These are phyloP conservation scores for Parotocinclus haroldoi DNA, from an alignment of 2,797 vertebrate species.

Conservation along the genomic window DNA sequence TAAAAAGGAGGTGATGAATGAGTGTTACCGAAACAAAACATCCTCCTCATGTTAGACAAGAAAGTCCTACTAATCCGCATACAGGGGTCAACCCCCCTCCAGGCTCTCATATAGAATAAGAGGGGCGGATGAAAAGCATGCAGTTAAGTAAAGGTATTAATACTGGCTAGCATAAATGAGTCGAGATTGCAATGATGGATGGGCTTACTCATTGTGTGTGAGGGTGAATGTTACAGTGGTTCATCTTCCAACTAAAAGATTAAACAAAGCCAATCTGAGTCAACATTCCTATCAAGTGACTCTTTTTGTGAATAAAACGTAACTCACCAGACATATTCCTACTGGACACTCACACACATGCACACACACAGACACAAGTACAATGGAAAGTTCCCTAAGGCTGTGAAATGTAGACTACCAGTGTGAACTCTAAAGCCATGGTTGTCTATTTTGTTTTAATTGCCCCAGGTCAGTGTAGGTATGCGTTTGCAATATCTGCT, in stretches of 20 bases:
- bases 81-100: conserved; percentile 25
- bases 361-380: conserved; percentile 5
- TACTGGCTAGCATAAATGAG: conserved; percentile 12
- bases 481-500: conserved; percentile 20
- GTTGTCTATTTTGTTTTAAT: conserved; percentile 45
- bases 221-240: conserved; percentile 21
- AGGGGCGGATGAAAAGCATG: conserved; percentile 19
- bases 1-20: conserved; percentile 51
- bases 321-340: conserved; percentile 24
- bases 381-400: conserved; percentile 38
- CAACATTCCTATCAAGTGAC: conserved; percentile 39
- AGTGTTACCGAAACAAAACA: conserved; percentile 52
- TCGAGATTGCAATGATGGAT: conserved; percentile 32
- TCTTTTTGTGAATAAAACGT: conserved; percentile 7
- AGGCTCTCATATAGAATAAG: conserved; percentile 19
- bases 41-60: conserved; percentile 53
- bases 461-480: conserved; percentile 36
- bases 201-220: conserved; percentile 6
- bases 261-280: conserved; percentile 44
- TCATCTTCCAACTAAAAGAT: conserved; percentile 40
- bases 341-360: conserved; percentile 34
- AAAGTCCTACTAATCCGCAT: conserved; percentile 38
- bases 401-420: conserved; percentile 50
- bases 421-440: conserved; percentile 49
- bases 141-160: conserved; percentile 34